Percentiles rank a stretch among this genome's conserved stretches.
phyloP scores from a whole-genome alignment of 92 coral and sea anemone genomes.

The Nematostella vectensis region DNA sequence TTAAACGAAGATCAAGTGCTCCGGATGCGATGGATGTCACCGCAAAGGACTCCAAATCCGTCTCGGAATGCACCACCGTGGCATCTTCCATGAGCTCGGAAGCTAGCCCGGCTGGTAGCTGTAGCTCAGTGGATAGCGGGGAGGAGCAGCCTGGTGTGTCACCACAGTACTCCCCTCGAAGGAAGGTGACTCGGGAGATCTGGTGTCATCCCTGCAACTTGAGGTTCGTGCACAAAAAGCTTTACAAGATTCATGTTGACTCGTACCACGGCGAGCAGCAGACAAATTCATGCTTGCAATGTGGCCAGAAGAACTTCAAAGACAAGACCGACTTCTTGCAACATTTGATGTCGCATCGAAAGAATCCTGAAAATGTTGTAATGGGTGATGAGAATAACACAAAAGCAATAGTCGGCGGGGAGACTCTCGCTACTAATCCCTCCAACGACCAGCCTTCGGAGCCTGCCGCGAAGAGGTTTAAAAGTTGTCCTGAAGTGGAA shows the following conservation, averaged over 20 bases:
- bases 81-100: neutral
- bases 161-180: slow-evolving; percentile 39
- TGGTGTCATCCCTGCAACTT: slow-evolving; percentile 71
- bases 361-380: slow-evolving; percentile 14
- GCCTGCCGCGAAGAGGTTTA: neutral
- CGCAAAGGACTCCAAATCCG: neutral
- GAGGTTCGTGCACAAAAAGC: slow-evolving; percentile 75
- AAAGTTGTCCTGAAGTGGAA: neutral
- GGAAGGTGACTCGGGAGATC: slow-evolving; percentile 44
- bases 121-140: slow-evolving; percentile 11
- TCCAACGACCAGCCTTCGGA: neutral
- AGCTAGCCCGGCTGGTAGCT: neutral
- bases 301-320: slow-evolving; percentile 51
- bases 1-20: slow-evolving; percentile 73
- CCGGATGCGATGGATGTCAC: slow-evolving; percentile 42
- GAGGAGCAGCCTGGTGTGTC: slow-evolving; percentile 3
- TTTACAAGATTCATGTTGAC: slow-evolving; percentile 75
- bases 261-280: slow-evolving; percentile 72
- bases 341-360: slow-evolving; percentile 79
- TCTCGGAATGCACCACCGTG: neutral
- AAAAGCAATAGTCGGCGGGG: neutral
- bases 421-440: neutral
- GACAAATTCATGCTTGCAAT: slow-evolving; percentile 60
- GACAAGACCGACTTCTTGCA: slow-evolving; percentile 64
- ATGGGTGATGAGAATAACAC: neutral